Evolutionary conservation across 2,113 vertebrate genomes (phyloP), one percentile per base, ranked within the genome.

Genomic region (Xyrauchen texanus): DNA sequence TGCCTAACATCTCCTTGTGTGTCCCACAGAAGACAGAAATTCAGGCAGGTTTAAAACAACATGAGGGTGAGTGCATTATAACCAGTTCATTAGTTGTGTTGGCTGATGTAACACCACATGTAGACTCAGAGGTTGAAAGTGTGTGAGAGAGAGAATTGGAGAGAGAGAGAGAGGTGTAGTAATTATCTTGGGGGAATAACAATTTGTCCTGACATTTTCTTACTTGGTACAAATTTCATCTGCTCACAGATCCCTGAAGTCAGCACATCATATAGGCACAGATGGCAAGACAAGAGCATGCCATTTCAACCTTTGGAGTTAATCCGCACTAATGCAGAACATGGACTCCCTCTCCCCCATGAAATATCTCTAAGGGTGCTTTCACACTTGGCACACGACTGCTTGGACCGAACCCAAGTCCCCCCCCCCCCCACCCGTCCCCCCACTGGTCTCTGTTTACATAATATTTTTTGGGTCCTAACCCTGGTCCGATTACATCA

Each of bases 181-280:
- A 90, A 91, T 92, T 90, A 90, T 85, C 89, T 74, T 10, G 89
- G 76, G 89, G 90, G 13, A 65, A 91, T 83, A 86, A 87, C 66
- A 81, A 92, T 90, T 91, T 89, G 90, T 92, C 88, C 88, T 91
- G 92, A 92, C 91, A 92, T 93, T 92, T 92, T 91, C 89, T 72
- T 68, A 85, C 84, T 84, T 85, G 86, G 87, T 84, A 77, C 88
- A 87, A 89, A 65, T 89, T 90, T 91, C 90, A 93, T 93, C 92
- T 93, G 90, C 86, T 91, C 88, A 88, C 90, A 88, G 88, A 88
- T 92, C 91, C 87, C 90, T 88, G 85, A 89, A 89, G 91, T 87
- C 87, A 88, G 82, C 11, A 84, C 85, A 88, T 83, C 62, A 86
- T 80, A 52, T 80, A 69, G 87, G 70, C 84, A 79, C 91, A 91